These are phyloP conservation scores for Sebastes taczanowskii DNA, from an alignment of 2,797 vertebrate species.

Conservation along the genomic window DNA sequence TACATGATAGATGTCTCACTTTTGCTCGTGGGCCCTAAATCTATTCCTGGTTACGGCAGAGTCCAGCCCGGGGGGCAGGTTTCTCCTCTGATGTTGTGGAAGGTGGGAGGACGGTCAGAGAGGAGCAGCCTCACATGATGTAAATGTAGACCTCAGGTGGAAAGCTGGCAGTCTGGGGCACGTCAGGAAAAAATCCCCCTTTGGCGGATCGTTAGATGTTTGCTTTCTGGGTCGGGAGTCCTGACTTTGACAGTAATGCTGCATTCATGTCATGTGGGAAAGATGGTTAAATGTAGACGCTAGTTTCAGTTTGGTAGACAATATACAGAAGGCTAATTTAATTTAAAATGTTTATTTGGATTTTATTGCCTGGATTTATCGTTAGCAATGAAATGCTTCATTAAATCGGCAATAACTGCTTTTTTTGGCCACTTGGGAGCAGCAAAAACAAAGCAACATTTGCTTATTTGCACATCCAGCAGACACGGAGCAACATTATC, in stretches of 20 bases:
- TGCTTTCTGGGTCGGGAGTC: background rate
- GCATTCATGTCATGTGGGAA: background rate
- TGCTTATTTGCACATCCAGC: background rate
- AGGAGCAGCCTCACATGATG: constrained; percentile 5
- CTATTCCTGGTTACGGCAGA: constrained; percentile 23
- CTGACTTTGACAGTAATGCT: constrained; percentile 3
- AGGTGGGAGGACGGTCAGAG: constrained; percentile 5
- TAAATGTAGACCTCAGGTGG: constrained; percentile 34
- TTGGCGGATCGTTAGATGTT: background rate
- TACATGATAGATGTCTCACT: constrained; percentile 2
- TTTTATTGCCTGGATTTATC: background rate
- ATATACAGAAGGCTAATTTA: background rate
- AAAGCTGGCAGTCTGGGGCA: constrained; percentile 20
- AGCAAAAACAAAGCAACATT: background rate
- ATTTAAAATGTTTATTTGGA: background rate
- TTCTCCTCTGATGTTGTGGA: constrained; percentile 12
- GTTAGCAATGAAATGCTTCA: background rate
- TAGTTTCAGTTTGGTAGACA: background rate
- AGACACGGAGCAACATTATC: background rate
- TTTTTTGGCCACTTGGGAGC: background rate
- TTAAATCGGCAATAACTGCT: background rate
- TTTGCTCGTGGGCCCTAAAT: background rate
- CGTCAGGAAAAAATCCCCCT: background rate
- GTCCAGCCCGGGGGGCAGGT: background rate
- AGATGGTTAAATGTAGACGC: background rate